phyloP scores from a whole-genome alignment of 2,797 vertebrate species.

The Platalea minor region DNA sequence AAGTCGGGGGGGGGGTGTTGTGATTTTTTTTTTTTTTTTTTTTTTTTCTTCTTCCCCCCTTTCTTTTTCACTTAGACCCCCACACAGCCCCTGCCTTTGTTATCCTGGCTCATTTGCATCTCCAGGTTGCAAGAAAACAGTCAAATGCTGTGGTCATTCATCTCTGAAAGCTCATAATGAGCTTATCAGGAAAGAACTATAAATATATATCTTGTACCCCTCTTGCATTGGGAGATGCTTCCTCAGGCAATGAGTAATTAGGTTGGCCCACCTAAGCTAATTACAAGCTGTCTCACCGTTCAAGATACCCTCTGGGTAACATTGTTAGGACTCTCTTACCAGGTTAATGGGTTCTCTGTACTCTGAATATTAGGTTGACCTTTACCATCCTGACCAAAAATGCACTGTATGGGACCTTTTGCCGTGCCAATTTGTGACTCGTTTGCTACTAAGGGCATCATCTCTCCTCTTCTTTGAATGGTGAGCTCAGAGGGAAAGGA shows the following conservation, averaged over 20 bases:
- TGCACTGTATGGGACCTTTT: not conserved
- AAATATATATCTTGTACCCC: constrained; percentile 35
- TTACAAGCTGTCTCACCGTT: constrained; percentile 11
- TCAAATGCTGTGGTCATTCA: constrained; percentile 15
- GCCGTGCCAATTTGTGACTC: not conserved
- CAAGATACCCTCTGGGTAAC: not conserved
- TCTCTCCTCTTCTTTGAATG: not conserved
- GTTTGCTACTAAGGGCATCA: not conserved
- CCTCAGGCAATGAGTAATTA: constrained; percentile 22
- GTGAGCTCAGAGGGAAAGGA: not conserved
- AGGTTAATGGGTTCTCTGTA: not conserved
- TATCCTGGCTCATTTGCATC: not conserved
- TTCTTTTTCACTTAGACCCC: not conserved
- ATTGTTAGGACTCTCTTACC: not conserved
- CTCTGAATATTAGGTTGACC: not conserved
- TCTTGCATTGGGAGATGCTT: not conserved
- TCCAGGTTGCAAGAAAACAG: not conserved
- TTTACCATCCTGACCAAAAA: not conserved
- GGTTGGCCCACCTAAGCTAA: constrained; percentile 8
- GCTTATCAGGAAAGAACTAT: constrained; percentile 45
- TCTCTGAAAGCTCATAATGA: constrained; percentile 59
- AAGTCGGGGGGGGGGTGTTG: not conserved
- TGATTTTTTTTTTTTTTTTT: too few species aligned
- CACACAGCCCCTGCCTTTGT: not conserved
- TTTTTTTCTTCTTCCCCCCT: too few species aligned